Evolutionary conservation across 2,888 invertebrate genomes (phyloP).

Genomic region (Euclidia mi): DNA sequence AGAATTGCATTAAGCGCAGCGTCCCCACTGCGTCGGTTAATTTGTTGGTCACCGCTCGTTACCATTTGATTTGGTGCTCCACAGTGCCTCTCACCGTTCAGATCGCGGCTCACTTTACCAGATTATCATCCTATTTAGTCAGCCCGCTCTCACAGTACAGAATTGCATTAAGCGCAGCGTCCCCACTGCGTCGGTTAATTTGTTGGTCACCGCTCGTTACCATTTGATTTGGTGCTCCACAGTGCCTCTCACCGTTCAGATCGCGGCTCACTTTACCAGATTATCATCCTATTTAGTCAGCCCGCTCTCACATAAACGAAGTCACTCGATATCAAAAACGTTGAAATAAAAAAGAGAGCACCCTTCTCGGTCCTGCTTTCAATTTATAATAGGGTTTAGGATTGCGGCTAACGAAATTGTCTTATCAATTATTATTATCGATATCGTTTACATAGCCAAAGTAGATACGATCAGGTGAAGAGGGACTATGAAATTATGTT

Average conservation of each 20-base stretch:
- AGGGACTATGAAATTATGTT: conserved; percentile 26
- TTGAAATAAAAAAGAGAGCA: conserved; percentile 48
- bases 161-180: too few relatives aligned
- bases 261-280: too few relatives aligned
- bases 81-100: conserved; percentile 34
- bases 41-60: conserved; percentile 74
- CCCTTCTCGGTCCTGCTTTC: conserved; percentile 39
- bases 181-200: too few relatives aligned
- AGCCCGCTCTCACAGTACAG: too few relatives aligned
- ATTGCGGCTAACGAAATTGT: conserved; percentile 45
- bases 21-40: conserved; percentile 67
- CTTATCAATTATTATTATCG: conserved; percentile 14
- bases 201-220: too few relatives aligned
- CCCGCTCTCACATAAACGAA: conserved; percentile 55
- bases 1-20: conserved; percentile 69
- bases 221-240: too few relatives aligned
- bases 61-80: conserved; percentile 69
- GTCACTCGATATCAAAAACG: conserved; percentile 56
- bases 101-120: conserved; percentile 56
- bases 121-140: conserved; percentile 61
- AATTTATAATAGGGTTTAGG: conserved; percentile 50
- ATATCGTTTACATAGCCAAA: conserved; percentile 4
- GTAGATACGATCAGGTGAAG: neutral
- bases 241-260: too few relatives aligned
- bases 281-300: too few relatives aligned